Evolutionary conservation across 2,797 vertebrate species (phyloP).

Genomic region (Chromobotia macracanthus): DNA sequence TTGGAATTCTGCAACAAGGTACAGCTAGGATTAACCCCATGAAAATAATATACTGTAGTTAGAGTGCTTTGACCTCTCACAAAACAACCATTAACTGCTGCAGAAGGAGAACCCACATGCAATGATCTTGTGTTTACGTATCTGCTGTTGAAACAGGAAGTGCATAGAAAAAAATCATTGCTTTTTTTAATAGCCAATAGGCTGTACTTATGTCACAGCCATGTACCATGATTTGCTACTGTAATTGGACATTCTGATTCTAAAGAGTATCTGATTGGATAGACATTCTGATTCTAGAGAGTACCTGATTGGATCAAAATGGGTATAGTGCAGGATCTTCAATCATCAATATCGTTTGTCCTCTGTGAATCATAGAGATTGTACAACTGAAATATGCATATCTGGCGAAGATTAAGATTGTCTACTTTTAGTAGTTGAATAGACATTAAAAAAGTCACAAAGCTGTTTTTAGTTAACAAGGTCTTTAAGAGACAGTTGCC

Average conservation of each 20-base stretch:
- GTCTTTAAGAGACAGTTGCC: background rate
- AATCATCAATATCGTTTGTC: background rate
- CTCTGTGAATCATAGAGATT: background rate
- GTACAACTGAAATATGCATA: too few relatives aligned
- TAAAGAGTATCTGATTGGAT: too few relatives aligned
- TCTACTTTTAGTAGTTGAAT: background rate
- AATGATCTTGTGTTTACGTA: background rate
- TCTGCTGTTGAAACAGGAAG: constrained; percentile 7
- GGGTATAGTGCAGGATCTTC: background rate
- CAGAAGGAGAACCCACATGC: background rate
- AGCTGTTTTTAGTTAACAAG: too few relatives aligned
- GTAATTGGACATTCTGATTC: background rate
- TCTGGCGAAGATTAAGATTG: too few relatives aligned
- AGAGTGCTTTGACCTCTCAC: constrained; percentile 26
- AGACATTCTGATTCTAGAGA: background rate
- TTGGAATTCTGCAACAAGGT: constrained; percentile 24
- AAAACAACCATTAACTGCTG: constrained; percentile 39
- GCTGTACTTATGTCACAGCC: background rate
- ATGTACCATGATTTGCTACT: background rate
- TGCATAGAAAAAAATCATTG: background rate
- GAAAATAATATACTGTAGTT: constrained; percentile 21
- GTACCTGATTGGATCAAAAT: background rate
- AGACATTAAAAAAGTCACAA: background rate
- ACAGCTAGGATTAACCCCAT: background rate
- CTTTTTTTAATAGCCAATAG: background rate